Conservation (phyloP, 1,140 invertebrate species). For the Palaemon carinicauda region DNA sequence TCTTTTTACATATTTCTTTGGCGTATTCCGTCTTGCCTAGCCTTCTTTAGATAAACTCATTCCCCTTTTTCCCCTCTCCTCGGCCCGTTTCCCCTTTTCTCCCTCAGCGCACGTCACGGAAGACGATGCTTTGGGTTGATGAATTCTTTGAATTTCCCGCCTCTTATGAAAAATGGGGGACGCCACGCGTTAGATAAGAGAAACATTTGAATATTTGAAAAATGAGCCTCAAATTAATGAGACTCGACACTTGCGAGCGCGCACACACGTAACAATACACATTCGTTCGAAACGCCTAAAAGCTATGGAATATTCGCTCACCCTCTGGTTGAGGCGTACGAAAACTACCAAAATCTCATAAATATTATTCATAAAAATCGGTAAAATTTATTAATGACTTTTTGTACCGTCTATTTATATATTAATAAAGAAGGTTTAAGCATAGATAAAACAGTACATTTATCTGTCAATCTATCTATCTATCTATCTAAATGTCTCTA, state of each 20-base stretch:
- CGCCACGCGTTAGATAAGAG: constrained; percentile 51
- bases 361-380: no score
- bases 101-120: background rate
- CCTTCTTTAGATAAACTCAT: background rate
- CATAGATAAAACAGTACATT: no score
- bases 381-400: no score
- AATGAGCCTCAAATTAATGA: constrained; percentile 55
- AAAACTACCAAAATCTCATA: background rate
- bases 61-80: background rate
- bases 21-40: no score
- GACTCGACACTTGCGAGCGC: background rate
- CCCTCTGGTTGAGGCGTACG: background rate
- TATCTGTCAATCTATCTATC: no score
- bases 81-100: background rate
- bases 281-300: background rate
- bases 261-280: background rate
- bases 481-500: no score
- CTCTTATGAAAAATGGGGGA: constrained; percentile 42
- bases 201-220: constrained; percentile 58
- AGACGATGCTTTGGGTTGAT: constrained; percentile 40
- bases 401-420: no score
- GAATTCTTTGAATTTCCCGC: constrained; percentile 46
- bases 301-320: background rate
- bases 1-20: no score
- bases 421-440: no score